Evolutionary conservation across 2,888 invertebrate genomes (phyloP), one percentile per base, ranked within the genome.

Genomic region (Idaea straminata): DNA sequence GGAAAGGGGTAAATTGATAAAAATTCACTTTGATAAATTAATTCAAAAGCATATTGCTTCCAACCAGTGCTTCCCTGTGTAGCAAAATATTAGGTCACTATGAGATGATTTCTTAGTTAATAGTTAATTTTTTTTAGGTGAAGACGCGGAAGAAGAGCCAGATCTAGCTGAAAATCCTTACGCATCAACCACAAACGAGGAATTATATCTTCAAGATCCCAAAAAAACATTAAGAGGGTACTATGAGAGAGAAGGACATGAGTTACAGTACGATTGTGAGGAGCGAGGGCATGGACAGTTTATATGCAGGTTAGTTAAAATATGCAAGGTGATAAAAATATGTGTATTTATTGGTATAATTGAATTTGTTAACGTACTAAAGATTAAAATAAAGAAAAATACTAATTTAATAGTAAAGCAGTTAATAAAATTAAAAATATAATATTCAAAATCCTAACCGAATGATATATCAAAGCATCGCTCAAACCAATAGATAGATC

Each of bases 141-240:
- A 98, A 73, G 98, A 98, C 79, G 98, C 97, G 0, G 97, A 97
- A 73, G 97, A 97, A 73, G 97, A 97, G 75, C 94, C 95, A 0
- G 98, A 98, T 80, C 83, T 97, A 4, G 86, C 95, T 0, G 96
- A 97, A 72, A 98, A 98, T 89, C 98, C 98, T 0, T 98, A 94
- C 81, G 97, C 98, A 0, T 92, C 94, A 62, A 95, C 96, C 0
- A 95, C 94, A 61, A 97, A 98, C 82, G 99, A 99, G 83, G 97
- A 98, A 71, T 86, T 98, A 16, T 98, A 98, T 84, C 89, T 98
- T 57, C 96, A 97, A 63, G 99, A 99, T 87, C 99, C 99, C 0
- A 99, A 99, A 88, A 98, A 98, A 85, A 97, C 98, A 0, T 87
- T 99, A 15, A 93, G 97, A 62, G 98, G 98, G 0, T 99, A 97